A percentile compares a stretch with the other conserved stretches of the same genome.
phyloP scores from a whole-genome alignment of 2,797 vertebrate genomes.

The Sebastes goodei region DNA sequence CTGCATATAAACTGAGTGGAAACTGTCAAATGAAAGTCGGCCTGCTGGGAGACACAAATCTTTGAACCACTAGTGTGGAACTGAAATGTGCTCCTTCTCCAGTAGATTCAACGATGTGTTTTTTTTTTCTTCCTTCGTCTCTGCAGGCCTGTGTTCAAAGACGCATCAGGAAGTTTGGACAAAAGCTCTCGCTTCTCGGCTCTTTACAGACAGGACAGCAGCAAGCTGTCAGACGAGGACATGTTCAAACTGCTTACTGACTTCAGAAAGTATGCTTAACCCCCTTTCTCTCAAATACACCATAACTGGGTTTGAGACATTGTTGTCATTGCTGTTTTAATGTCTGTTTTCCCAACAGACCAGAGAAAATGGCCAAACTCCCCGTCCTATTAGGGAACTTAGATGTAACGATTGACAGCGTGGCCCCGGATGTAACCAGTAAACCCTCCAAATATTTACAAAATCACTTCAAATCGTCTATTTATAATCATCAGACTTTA shows the following conservation, averaged over 20 bases:
- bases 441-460: constrained; percentile 70
- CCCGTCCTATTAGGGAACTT: constrained; percentile 96
- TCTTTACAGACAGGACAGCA: constrained; percentile 96
- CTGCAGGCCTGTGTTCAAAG: constrained; percentile 92
- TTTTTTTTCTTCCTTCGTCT: neutral
- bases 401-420: constrained; percentile 92
- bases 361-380: constrained; percentile 98
- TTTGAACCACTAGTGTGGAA: neutral
- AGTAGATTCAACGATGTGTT: neutral
- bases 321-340: neutral
- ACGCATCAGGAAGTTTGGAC: constrained; percentile 92
- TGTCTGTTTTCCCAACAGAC: constrained; percentile 77
- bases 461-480: neutral
- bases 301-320: neutral
- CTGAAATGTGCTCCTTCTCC: neutral
- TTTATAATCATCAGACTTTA: neutral
- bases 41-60: neutral
- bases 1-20: neutral
- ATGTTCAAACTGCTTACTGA: constrained; percentile 95
- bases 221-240: constrained; percentile 96
- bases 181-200: constrained; percentile 92
- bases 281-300: neutral
- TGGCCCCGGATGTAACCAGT: constrained; percentile 93
- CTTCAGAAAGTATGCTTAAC: constrained; percentile 91
- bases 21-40: constrained; percentile 20